Percentiles rank a stretch among this genome's conserved stretches.
Evolutionary conservation across 2,113 vertebrate genomes (phyloP).

Genomic region (Cnemophilus loriae): DNA sequence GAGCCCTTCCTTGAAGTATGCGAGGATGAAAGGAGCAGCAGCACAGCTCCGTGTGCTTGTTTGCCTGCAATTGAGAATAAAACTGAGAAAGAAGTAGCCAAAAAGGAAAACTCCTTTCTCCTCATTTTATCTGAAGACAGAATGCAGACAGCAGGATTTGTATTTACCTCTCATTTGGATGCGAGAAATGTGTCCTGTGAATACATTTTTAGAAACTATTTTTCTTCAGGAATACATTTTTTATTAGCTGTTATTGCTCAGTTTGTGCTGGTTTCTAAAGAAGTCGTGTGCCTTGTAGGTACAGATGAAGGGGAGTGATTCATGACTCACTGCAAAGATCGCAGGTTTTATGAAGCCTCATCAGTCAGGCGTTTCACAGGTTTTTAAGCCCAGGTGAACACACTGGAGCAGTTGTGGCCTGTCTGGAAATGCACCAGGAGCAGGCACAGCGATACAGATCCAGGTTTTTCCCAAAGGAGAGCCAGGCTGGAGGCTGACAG

Average conservation of each 20-base stretch:
- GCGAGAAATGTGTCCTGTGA: background rate
- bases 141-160: background rate
- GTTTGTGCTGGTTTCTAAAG: background rate
- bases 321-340: background rate
- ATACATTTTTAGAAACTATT: constrained; percentile 1
- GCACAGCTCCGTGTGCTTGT: background rate
- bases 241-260: constrained; percentile 28
- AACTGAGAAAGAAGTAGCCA: background rate
- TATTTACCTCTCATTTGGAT: constrained; percentile 16
- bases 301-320: background rate
- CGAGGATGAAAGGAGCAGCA: background rate
- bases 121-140: background rate
- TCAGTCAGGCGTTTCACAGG: background rate
- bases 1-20: background rate
- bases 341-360: background rate
- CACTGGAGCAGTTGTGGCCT: background rate
- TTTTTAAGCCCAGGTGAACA: background rate
- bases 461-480: background rate
- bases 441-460: background rate
- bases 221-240: constrained; percentile 4
- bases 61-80: background rate
- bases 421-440: background rate
- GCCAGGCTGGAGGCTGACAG: background rate
- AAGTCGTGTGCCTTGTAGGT: background rate
- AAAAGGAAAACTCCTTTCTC: background rate